These are phyloP conservation scores for Chelonia mydas DNA, from an alignment of 2,797 vertebrate species.

Conservation along the genomic window DNA sequence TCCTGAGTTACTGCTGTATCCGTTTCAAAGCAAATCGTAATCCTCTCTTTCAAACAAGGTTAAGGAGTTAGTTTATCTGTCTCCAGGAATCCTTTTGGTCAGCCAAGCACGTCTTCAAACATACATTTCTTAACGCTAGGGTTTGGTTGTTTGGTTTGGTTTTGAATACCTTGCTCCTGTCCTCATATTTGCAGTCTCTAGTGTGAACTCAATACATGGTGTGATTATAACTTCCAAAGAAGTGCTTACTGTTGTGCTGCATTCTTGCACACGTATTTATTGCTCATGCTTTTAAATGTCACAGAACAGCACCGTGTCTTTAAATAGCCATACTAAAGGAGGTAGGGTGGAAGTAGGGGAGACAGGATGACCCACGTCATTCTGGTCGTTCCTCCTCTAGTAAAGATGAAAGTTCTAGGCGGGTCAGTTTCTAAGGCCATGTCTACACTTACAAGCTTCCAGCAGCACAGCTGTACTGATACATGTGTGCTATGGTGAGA, in stretches of 20 bases:
- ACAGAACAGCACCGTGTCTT: background rate
- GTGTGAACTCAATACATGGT: conserved; percentile 47
- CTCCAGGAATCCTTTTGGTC: background rate
- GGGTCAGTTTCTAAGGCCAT: background rate
- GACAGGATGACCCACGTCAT: background rate
- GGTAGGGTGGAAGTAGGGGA: background rate
- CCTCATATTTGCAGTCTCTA: conserved; percentile 44
- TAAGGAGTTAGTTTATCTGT: background rate
- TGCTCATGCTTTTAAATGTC: background rate
- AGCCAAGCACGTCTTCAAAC: background rate
- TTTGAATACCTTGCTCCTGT: conserved; percentile 29
- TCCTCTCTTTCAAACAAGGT: background rate
- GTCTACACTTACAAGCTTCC: too few species aligned
- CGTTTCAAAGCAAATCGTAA: background rate
- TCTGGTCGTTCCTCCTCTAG: background rate
- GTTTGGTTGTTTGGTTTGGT: conserved; percentile 16
- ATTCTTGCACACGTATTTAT: conserved; percentile 26
- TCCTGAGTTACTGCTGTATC: background rate
- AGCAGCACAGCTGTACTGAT: too few species aligned
- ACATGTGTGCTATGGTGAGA: too few species aligned
- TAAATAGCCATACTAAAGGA: background rate
- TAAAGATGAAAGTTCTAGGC: background rate
- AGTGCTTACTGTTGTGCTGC: conserved; percentile 19
- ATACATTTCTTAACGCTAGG: background rate
- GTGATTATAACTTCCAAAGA: conserved; percentile 19